Conservation (phyloP, 2,113 vertebrate genomes). For the Cynopterus brachyotis region DNA sequence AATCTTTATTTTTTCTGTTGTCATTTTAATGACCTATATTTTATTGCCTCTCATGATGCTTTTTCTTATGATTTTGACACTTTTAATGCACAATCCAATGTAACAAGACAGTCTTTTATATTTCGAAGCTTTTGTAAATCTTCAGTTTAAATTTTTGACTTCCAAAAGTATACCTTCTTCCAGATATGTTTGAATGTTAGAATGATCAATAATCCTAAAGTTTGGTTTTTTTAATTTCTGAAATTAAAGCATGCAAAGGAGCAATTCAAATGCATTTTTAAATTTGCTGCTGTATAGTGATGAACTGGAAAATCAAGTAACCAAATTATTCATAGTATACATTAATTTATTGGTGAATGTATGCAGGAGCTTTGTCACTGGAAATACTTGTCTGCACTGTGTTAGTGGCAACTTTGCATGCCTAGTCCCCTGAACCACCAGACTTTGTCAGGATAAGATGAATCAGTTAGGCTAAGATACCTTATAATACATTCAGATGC, state of each 20-base stretch:
- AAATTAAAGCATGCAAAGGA: neutral
- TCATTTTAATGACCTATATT: slow-evolving; percentile 5
- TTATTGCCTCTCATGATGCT: slow-evolving; percentile 2
- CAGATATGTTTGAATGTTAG: neutral
- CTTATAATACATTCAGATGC: neutral
- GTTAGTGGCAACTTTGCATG: neutral
- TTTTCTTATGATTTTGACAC: neutral
- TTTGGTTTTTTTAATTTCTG: neutral
- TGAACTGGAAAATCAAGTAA: neutral
- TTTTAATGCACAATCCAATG: neutral
- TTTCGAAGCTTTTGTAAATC: neutral
- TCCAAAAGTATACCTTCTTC: neutral
- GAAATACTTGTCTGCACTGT: neutral
- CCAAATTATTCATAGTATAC: neutral
- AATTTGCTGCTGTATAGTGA: neutral
- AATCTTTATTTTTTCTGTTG: neutral
- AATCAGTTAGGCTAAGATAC: neutral
- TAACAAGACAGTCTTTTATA: neutral
- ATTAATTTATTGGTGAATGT: neutral
- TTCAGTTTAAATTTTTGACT: slow-evolving; percentile 6
- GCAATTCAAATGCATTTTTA: neutral
- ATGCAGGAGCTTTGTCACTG: neutral
- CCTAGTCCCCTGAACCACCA: neutral
- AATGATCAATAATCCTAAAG: neutral
- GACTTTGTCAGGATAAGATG: neutral